A percentile compares a stretch with the other conserved stretches of the same genome.
These are phyloP conservation scores for Manis pentadactyla DNA, from an alignment of 2,797 vertebrate species.

Conservation along the genomic window DNA sequence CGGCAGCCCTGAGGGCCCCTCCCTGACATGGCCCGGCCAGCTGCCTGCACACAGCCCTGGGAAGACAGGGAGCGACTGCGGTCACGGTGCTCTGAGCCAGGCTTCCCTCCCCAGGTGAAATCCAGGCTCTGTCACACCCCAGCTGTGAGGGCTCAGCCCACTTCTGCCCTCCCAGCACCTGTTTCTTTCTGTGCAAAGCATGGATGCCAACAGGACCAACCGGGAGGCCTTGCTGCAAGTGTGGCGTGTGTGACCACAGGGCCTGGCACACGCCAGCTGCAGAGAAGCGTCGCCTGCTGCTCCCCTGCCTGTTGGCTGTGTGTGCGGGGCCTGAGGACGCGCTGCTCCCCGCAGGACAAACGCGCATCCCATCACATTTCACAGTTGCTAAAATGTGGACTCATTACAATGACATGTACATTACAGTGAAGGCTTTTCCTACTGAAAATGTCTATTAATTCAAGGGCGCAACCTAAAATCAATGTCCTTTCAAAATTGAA, in stretches of 20 bases:
- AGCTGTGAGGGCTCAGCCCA: background rate
- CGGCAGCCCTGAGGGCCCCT: background rate
- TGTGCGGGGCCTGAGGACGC: too few relatives aligned
- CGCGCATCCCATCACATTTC: background rate
- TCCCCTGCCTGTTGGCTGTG: accelerated
- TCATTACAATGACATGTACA: background rate
- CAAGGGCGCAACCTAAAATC: background rate
- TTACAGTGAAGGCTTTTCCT: background rate
- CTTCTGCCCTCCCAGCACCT: background rate
- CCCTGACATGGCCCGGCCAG: background rate
- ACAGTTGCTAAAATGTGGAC: background rate
- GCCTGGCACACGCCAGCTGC: background rate
- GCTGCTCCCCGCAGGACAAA: background rate
- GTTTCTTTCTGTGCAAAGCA: background rate
- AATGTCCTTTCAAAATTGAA: background rate
- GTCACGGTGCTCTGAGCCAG: too few relatives aligned
- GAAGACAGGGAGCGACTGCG: background rate
- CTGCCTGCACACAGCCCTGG: background rate
- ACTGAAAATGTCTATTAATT: background rate
- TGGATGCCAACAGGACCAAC: background rate
- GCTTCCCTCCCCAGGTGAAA: background rate
- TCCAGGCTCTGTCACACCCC: background rate
- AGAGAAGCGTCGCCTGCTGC: background rate
- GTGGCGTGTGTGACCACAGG: background rate
- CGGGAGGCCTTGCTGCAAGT: background rate